These are phyloP conservation scores for Oenanthe oenanthe DNA, from an alignment of 2,113 vertebrate species.

Conservation along the genomic window DNA sequence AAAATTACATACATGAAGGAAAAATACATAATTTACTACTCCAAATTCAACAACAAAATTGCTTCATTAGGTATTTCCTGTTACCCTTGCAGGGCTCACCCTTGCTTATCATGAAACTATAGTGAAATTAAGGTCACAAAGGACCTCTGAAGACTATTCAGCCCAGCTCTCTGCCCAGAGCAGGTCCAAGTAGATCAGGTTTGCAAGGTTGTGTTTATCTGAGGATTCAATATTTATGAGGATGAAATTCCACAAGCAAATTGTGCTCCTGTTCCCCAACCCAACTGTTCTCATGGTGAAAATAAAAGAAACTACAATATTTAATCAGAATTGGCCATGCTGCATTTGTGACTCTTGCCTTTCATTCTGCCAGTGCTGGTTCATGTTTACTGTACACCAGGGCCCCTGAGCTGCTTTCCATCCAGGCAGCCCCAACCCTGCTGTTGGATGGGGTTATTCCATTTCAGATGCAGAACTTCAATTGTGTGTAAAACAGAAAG, in stretches of 20 bases:
- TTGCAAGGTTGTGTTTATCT: neutral
- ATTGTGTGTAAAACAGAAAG: neutral
- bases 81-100: neutral
- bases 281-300: neutral
- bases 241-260: neutral
- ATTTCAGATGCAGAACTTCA: neutral
- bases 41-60: neutral
- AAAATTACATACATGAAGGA: accelerated
- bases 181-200: neutral
- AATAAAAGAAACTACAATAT: neutral
- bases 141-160: neutral
- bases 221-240: neutral
- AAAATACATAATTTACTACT: accelerated
- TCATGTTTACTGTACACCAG: neutral
- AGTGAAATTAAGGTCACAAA: neutral
- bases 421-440: neutral
- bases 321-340: neutral
- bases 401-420: neutral
- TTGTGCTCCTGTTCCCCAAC: neutral
- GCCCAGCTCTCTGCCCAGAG: neutral
- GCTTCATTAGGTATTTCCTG: neutral
- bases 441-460: neutral
- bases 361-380: neutral
- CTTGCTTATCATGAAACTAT: neutral
- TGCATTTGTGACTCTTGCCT: neutral